phyloP scores from a whole-genome alignment of 2,888 invertebrate genomes.

The Drosophila affinis region DNA sequence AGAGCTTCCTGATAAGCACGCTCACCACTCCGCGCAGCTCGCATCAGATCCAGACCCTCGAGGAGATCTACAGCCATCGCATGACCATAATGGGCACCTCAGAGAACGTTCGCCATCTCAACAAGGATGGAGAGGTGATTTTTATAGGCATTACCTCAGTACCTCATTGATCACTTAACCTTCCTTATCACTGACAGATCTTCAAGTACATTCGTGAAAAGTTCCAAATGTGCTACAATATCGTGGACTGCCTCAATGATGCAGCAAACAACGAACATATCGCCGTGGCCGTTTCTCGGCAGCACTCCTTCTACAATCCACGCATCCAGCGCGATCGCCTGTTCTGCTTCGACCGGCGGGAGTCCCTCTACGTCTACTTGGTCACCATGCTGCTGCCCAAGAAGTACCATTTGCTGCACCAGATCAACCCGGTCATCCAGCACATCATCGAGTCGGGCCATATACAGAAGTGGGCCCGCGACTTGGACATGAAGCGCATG shows the following conservation, averaged over 20 bases:
- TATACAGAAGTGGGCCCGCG: constrained; percentile 82
- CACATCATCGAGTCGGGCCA: constrained; percentile 82
- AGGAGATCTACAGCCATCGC: constrained; percentile 70
- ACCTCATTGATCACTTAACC: neutral
- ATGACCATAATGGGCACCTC: constrained; percentile 80
- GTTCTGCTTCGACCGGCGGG: constrained; percentile 81
- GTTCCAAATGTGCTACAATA: constrained; percentile 79
- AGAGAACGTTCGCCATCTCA: constrained; percentile 78
- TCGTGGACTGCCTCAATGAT: constrained; percentile 79
- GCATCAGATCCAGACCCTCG: constrained; percentile 79
- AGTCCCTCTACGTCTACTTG: constrained; percentile 82
- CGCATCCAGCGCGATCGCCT: constrained; percentile 77
- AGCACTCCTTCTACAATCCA: constrained; percentile 81
- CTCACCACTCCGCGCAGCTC: constrained; percentile 80
- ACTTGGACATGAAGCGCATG: constrained; percentile 76
- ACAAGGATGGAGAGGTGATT: constrained; percentile 79
- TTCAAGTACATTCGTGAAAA: constrained; percentile 80
- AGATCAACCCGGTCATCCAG: constrained; percentile 81
- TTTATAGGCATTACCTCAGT: neutral
- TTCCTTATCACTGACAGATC: constrained; percentile 54
- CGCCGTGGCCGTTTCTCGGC: constrained; percentile 81
- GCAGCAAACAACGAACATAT: constrained; percentile 68
- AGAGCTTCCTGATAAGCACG: constrained; percentile 81
- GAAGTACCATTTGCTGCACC: constrained; percentile 80
- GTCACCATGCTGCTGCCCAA: constrained; percentile 81